A percentile compares a stretch with the other conserved stretches of the same genome.
These are phyloP conservation scores for Microctonus brassicae DNA, from an alignment of 2,888 invertebrate species.

Conservation along the genomic window DNA sequence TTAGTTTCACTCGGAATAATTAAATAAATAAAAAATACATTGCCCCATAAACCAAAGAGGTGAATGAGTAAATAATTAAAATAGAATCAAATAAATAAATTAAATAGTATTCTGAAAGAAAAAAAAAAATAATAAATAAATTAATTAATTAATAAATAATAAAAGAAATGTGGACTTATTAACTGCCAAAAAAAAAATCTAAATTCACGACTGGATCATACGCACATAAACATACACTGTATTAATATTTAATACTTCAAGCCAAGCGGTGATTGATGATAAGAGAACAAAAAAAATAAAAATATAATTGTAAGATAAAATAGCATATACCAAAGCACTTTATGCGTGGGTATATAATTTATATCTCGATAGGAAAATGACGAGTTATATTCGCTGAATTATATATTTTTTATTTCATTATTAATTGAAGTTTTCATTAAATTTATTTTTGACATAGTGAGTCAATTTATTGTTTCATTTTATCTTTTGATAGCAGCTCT, in stretches of 20 bases:
- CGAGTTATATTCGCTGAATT: neutral
- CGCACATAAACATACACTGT: slow-evolving; percentile 56
- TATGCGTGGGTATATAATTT: slow-evolving; percentile 16
- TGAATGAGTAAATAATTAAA: slow-evolving; percentile 19
- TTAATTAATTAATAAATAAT: too few relatives aligned
- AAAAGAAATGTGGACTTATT: slow-evolving; percentile 17
- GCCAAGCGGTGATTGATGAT: slow-evolving; percentile 15
- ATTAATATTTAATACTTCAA: slow-evolving; percentile 49
- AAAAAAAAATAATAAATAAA: too few relatives aligned
- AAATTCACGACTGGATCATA: slow-evolving; percentile 50
- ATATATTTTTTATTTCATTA: neutral
- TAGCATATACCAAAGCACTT: slow-evolving; percentile 19
- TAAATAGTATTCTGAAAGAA: slow-evolving; percentile 30
- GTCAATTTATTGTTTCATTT: neutral
- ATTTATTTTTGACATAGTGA: neutral
- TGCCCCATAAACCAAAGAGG: slow-evolving; percentile 52
- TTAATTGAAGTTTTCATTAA: neutral
- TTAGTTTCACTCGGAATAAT: neutral
- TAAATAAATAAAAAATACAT: slow-evolving; percentile 14
- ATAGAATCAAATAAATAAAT: slow-evolving; percentile 16
- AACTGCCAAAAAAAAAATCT: slow-evolving; percentile 38
- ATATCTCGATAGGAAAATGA: slow-evolving; percentile 23
- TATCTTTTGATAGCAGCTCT: neutral
- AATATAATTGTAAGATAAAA: slow-evolving; percentile 20
- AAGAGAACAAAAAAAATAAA: slow-evolving; percentile 35